Evolutionary conservation across 2,797 vertebrate genomes (phyloP).

Genomic region (Phylloscopus collybita): DNA sequence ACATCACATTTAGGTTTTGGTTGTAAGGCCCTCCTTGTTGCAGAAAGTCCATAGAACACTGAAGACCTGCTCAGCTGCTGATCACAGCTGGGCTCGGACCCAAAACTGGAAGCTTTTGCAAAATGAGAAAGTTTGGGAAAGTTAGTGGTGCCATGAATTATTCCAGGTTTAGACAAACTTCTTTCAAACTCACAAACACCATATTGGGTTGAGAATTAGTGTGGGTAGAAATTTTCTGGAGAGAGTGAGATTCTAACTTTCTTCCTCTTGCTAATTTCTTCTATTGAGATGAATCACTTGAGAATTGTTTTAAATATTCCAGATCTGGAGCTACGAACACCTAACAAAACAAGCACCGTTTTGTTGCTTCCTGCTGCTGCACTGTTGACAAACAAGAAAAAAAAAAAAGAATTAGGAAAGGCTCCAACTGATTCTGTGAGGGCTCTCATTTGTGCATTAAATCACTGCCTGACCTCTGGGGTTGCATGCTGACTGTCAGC

Average conservation of each 20-base stretch:
- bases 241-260: not conserved
- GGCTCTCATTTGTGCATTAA: not conserved
- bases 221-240: not conserved
- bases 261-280: not conserved
- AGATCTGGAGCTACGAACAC: not conserved
- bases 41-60: not conserved
- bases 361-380: not conserved
- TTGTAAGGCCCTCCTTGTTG: not conserved
- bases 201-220: not conserved
- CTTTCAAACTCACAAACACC: not conserved
- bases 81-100: not conserved
- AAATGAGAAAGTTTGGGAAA: not conserved
- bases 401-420: not conserved
- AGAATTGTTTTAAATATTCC: not conserved
- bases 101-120: not conserved
- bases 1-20: not conserved
- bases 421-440: not conserved
- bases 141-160: not conserved
- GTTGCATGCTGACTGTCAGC: not conserved
- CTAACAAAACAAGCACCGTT: not conserved
- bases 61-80: not conserved
- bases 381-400: not conserved
- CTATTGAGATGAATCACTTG: not conserved
- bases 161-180: conserved; percentile 29
- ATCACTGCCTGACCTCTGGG: not conserved